Evolutionary conservation across 2,888 invertebrate species (phyloP).

Genomic region (Nephrotoma guestfalica): DNA sequence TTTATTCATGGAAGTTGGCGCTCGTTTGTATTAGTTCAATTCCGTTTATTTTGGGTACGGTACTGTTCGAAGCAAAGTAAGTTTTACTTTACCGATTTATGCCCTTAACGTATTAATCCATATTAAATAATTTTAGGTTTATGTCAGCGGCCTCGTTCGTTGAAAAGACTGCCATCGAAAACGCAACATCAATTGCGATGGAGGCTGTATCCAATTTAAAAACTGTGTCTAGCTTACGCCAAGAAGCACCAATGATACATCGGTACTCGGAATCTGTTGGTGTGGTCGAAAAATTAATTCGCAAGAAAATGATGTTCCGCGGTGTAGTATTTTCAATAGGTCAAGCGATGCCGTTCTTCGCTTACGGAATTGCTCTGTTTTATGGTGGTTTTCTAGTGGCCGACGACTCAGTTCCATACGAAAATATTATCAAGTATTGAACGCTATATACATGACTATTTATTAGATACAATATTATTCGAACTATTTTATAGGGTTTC

Average conservation of each 20-base stretch:
- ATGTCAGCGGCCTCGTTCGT: slow-evolving; percentile 43
- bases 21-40: slow-evolving; percentile 49
- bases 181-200: slow-evolving; percentile 54
- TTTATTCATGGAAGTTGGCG: slow-evolving; percentile 56
- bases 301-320: slow-evolving; percentile 42
- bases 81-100: neutral
- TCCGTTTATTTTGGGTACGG: slow-evolving; percentile 52
- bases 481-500: slow-evolving; percentile 40
- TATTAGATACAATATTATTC: neutral
- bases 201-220: slow-evolving; percentile 60
- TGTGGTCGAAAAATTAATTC: slow-evolving; percentile 35
- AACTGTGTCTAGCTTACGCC: slow-evolving; percentile 51
- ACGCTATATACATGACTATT: neutral
- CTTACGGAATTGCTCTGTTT: slow-evolving; percentile 54
- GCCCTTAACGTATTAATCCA: neutral
- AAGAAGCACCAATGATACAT: slow-evolving; percentile 43
- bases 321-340: slow-evolving; percentile 57
- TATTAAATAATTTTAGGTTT: slow-evolving; percentile 24
- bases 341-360: slow-evolving; percentile 54
- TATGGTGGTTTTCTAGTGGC: slow-evolving; percentile 59
- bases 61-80: slow-evolving; percentile 46
- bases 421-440: slow-evolving; percentile 54
- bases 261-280: slow-evolving; percentile 43
- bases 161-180: slow-evolving; percentile 48
- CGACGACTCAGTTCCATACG: slow-evolving; percentile 43